Evolutionary conservation across 2,113 vertebrate species (phyloP), one percentile per base, ranked within the genome.

Genomic region (Larimichthys crocea): DNA sequence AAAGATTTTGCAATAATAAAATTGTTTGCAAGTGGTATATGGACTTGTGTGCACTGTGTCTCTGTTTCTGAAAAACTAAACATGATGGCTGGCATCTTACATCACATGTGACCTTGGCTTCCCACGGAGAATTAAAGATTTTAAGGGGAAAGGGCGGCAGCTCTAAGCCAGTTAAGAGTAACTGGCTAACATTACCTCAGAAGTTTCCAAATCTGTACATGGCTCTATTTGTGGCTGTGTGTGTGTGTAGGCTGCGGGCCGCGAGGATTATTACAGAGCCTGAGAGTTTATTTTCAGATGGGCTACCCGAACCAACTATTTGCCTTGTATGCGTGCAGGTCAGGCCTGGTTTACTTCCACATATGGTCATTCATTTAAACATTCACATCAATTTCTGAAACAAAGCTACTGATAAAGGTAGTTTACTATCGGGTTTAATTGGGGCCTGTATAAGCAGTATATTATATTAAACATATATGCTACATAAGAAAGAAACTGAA

Each of bases 1-100:
- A 84, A 72, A 74, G 77, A 49, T 90, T 92, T 91, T 91, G 91
- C 89, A 92, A 92, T 89, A 94, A 92, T 90, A 92, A 92, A 93
- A 90, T 56, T 73, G 65, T 89, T 90, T 88, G 82, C 77, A 88
- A 85, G 14, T 79, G 70, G 40, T 19, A 7, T 9, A 67, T 69
- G 42, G 67, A 53, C 56, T 49, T 66, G 20, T 48, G 57, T 69
- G 64, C 50, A 48, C 8, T 42, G 1, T 73, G 53, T 62, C 69
- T 80, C 10, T 67, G 12, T 60, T 24, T 69, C 10, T 20, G 35
- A 48, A 48, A 5, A 46, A 15, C 48, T 8, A 26, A 22, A 16
- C 35, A 31, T 16, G 46, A 6, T 22, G 11, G 20, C 24, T 35
- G 17, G 3, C 5, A 0, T 17, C 19, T 5, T n/a, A 16, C 20